Evolutionary conservation across 2,888 invertebrate species (phyloP), one percentile per base, ranked within the genome.

Genomic region (Papilio gigon): DNA sequence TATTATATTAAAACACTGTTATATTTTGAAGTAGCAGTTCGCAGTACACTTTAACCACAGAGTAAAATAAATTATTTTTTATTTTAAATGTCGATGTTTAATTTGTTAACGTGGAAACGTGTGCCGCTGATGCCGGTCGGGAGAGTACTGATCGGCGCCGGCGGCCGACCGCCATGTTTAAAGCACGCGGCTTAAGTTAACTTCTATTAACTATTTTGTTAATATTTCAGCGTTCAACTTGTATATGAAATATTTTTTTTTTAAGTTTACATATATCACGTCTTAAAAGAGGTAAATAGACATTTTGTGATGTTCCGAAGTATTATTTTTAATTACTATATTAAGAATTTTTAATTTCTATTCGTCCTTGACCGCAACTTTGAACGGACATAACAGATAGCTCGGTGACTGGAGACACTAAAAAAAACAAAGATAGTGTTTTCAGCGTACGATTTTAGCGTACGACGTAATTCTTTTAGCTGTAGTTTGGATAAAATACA

Each of bases 151-250:
- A 87, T 65, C 77, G 81, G 73, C 77, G 80, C 80, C 84, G 79
- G 76, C 82, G 77, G 76, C 71, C 74, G 80, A 72, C 82, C 75
- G 86, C 87, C 89, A 87, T 89, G 88, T 89, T 89, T 86, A 88
- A 87, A 86, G 86, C 89, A 85, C 84, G 82, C 79, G 76, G 77
- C 78, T 12, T 47, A 47, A 77, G 82, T 84, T 78, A 81, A 80
- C 74, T 77, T 53, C 79, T 83, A 84, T 84, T 83, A 88, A 85
- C 77, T 80, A 78, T 77, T 77, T 77, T 76, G 74, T 77, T 84
- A 81, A 79, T 74, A 79, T 87, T 87, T 87, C 83, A 86, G 78
- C n/a, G n/a, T 56, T 42, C 11, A 42, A 44, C 67, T 67, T 64
- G 20, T 62, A n/a, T 2, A 33, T 58, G 22, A 33, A 25, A 25